Evolutionary conservation across 1,140 invertebrate genomes (phyloP).

Genomic region (Pseudomyrmex dendroicus): DNA sequence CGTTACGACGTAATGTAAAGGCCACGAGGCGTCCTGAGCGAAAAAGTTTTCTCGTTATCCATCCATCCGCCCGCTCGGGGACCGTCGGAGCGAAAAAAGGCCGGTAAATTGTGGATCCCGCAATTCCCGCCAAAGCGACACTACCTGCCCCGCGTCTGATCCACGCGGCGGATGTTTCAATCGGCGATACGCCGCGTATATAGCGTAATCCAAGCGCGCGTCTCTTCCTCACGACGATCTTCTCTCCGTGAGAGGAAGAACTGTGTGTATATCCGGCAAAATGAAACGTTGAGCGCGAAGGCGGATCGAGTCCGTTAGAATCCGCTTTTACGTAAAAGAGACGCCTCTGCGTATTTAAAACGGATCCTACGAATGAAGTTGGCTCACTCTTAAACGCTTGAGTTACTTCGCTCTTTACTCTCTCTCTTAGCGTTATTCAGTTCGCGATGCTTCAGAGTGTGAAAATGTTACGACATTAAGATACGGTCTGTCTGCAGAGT

Average conservation of each 20-base stretch:
- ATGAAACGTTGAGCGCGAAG: not conserved
- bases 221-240: not conserved
- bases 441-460: slow-evolving; percentile 19
- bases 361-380: not conserved
- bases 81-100: slow-evolving; percentile 63
- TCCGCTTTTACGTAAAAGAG: not conserved
- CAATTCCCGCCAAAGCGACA: slow-evolving; percentile 63
- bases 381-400: not conserved
- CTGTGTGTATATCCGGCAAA: not conserved
- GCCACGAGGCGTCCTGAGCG: slow-evolving; percentile 66
- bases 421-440: slow-evolving; percentile 18
- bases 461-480: slow-evolving; percentile 9
- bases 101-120: slow-evolving; percentile 66
- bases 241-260: not conserved
- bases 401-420: slow-evolving; percentile 28
- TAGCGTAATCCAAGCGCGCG: slow-evolving; percentile 8
- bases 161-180: slow-evolving; percentile 51
- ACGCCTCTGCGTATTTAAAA: slow-evolving; percentile 9
- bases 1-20: slow-evolving; percentile 71
- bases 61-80: slow-evolving; percentile 62
- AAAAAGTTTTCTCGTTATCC: slow-evolving; percentile 76
- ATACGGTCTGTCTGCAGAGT: slow-evolving; percentile 5
- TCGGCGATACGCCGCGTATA: slow-evolving; percentile 17
- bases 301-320: not conserved
- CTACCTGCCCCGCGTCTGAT: slow-evolving; percentile 30